Conservation (phyloP, 1,140 invertebrate species). For the Eubasilissa regina region DNA sequence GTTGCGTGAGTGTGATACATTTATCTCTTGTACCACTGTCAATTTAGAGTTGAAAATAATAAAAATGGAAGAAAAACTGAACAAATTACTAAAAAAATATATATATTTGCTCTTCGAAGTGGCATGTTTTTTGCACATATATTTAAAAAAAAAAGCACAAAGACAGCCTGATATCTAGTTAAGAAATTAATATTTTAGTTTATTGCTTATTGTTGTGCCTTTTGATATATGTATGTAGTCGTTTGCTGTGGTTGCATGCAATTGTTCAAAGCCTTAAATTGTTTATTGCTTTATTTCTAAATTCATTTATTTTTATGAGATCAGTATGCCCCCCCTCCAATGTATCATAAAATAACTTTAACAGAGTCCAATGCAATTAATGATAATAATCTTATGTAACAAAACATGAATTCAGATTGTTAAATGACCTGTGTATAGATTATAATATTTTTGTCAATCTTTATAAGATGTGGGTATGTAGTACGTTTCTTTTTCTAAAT, state of each 20-base stretch:
- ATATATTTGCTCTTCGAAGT: too few relatives aligned
- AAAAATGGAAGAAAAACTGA: too few relatives aligned
- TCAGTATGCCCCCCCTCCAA: not conserved
- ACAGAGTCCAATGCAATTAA: constrained; percentile 23
- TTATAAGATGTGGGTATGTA: not conserved
- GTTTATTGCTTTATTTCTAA: not conserved
- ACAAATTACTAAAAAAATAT: too few relatives aligned
- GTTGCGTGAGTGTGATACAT: too few relatives aligned
- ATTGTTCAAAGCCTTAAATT: constrained; percentile 4
- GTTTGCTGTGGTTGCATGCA: not conserved
- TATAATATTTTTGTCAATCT: constrained; percentile 6
- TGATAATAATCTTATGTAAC: constrained; percentile 17
- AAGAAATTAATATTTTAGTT: constrained; percentile 8
- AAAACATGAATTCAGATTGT: constrained; percentile 14
- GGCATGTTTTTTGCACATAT: too few relatives aligned
- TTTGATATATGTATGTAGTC: constrained; percentile 12
- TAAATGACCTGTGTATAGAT: not conserved
- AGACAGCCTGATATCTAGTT: not conserved
- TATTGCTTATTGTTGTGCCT: constrained; percentile 22
- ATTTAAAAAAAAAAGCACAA: not conserved
- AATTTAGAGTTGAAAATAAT: too few relatives aligned
- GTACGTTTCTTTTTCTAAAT: not conserved
- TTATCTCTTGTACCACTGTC: too few relatives aligned
- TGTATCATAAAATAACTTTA: not conserved
- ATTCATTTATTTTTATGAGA: constrained; percentile 17